These are phyloP conservation scores for Arctocebus calabarensis DNA, from an alignment of 2,797 vertebrate genomes.

Conservation along the genomic window DNA sequence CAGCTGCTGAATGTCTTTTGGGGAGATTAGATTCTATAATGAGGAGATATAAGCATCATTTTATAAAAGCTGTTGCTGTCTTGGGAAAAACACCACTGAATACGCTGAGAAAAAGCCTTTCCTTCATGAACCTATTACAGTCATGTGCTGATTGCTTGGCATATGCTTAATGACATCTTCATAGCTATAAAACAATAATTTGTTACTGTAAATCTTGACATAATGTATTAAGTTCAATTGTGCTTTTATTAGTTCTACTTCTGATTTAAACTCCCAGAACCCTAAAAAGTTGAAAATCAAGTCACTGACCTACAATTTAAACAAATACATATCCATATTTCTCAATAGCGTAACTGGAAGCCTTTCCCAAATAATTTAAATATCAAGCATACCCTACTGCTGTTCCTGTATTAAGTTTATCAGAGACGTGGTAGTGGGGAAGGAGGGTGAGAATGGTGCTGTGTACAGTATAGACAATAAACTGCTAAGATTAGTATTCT, in stretches of 20 bases:
- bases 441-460: constrained; percentile 16
- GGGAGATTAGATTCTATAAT: constrained; percentile 90
- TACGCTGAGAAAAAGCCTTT: constrained; percentile 87
- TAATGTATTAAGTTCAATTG: constrained; percentile 84
- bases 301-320: constrained; percentile 51
- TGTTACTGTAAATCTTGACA: constrained; percentile 86
- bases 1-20: constrained; percentile 89
- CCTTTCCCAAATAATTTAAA: constrained; percentile 71
- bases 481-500: not conserved
- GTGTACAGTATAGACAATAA: not conserved
- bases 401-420: constrained; percentile 49
- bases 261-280: constrained; percentile 67
- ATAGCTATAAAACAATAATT: constrained; percentile 86
- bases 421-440: not conserved
- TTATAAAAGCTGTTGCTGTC: constrained; percentile 90
- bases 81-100: constrained; percentile 88
- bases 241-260: constrained; percentile 77
- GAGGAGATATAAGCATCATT: constrained; percentile 90
- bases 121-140: constrained; percentile 87
- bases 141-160: constrained; percentile 85
- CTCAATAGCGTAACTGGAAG: constrained; percentile 62
- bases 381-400: constrained; percentile 49
- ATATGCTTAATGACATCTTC: constrained; percentile 88
- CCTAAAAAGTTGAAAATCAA: constrained; percentile 55
- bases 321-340: not conserved